phyloP scores from a whole-genome alignment of 2,113 vertebrate species.

The Platichthys flesus region DNA sequence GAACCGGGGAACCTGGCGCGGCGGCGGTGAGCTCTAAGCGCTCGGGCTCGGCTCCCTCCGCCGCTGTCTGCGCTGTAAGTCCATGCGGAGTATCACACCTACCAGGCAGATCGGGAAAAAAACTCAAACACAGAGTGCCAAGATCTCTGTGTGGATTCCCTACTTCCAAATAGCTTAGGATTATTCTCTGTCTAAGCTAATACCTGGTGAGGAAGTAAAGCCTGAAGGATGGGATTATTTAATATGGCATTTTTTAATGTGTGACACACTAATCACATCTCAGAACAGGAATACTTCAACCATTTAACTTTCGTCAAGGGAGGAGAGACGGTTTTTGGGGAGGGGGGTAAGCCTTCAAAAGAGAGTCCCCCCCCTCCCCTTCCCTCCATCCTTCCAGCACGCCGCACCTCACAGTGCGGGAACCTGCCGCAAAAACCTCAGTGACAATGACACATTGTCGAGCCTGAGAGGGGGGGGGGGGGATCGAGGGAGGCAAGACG shows the following conservation, averaged over 20 bases:
- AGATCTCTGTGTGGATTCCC: constrained; percentile 97
- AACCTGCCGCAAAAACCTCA: constrained; percentile 67
- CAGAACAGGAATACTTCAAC: constrained; percentile 91
- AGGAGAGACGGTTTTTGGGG: constrained; percentile 60
- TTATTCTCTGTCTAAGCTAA: constrained; percentile 97
- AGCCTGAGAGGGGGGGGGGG: constrained; percentile 27
- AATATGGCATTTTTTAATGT: constrained; percentile 98
- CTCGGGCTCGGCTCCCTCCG: constrained; percentile 47
- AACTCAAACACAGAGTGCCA: constrained; percentile 94
- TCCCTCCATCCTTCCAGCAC: background rate
- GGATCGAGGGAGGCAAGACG: constrained; percentile 28
- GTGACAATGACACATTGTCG: constrained; percentile 82
- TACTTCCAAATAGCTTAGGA: constrained; percentile 94
- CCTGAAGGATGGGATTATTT: constrained; percentile 99
- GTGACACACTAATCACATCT: constrained; percentile 96
- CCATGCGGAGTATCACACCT: constrained; percentile 78
- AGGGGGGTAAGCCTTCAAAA: constrained; percentile 73
- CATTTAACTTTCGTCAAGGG: constrained; percentile 83
- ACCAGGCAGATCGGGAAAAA: constrained; percentile 89
- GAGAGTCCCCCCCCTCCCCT: constrained; percentile 31
- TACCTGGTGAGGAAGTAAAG: constrained; percentile 99
- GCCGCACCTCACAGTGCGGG: constrained; percentile 54
- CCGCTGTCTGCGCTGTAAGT: constrained; percentile 64
- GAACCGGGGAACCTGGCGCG: constrained; percentile 62
- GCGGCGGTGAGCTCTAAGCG: constrained; percentile 62